Base-by-base conservation (phyloP, 2,888 invertebrate genomes). In the Tridacna gigas region DNA sequence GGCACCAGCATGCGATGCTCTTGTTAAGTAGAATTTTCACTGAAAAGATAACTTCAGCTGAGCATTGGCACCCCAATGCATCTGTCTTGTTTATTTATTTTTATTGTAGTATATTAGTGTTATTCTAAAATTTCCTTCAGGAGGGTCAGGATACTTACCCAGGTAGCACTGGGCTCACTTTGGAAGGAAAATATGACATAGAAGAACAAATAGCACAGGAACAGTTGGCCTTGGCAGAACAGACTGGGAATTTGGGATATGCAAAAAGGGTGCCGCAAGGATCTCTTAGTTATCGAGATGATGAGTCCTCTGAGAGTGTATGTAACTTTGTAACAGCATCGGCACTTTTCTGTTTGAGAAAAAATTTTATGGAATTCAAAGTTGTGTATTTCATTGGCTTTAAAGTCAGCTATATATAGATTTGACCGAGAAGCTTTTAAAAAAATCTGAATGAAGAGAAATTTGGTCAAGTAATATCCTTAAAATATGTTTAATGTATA, bases 241-340 rank as follows among this genome's bases (percentile, higher is more conserved):
- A 69, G 15, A 82, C 80, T 26, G 80, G 79, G 5, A 71, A 71
- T 71, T 74, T 71, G 13, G 80, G 86, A 2, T 86, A 86, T 63
- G 77, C 83, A 15, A 79, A 73, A 65, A 77, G 65, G 45, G 77
- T 81, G 26, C 66, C 51, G n/a, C 22, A 45, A 25, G 69, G 69
- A 47, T 48, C 71, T 22, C 15, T n/a, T 26, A 71, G 51, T 25
- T 71, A 71, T 71, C 48, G 71, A 18, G 71, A 71, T 9, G 71
- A 63, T 18, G 74, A 74, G 20, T 26, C 37, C 0, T 61, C 22
- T 9, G 61, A 60, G 12, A 74, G 20, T 22, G 63, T 61, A 71
- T 48, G 71, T 71, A 51, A 56, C 37, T 37, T 37, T 37, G 37
- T 37, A 37, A 37, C 37, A 37, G 7, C 37, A 37, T 37, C 37